These are phyloP conservation scores for Polyploca ridens DNA, from an alignment of 2,888 invertebrate genomes.

Conservation along the genomic window DNA sequence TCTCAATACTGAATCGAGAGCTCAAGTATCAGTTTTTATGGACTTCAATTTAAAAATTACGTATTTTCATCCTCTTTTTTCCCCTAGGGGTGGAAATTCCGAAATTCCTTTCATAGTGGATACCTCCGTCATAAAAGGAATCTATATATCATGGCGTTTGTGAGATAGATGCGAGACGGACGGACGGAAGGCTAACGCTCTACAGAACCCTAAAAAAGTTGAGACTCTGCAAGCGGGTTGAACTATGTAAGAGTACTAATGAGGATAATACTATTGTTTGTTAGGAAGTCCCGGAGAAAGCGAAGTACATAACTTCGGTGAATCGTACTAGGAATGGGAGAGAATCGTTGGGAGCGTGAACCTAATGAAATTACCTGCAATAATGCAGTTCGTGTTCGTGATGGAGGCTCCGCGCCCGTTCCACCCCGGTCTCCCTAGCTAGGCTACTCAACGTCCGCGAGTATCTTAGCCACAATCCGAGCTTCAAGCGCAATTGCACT, in stretches of 20 bases:
- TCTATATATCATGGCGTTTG: too few species aligned
- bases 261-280: conserved; percentile 12
- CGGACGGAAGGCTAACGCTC: too few species aligned
- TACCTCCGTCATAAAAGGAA: too few species aligned
- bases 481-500: conserved; percentile 71
- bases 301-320: conserved; percentile 21
- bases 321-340: conserved; percentile 19
- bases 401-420: conserved; percentile 40
- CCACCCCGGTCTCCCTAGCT: conserved; percentile 25
- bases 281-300: conserved; percentile 20
- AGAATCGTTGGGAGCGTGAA: conserved; percentile 37
- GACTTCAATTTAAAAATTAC: too few species aligned
- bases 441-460: conserved; percentile 44
- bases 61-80: too few species aligned
- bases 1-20: too few species aligned
- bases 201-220: too few species aligned
- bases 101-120: too few species aligned
- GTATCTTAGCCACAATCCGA: conserved; percentile 61
- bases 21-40: too few species aligned
- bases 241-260: neutral
- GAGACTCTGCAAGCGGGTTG: neutral
- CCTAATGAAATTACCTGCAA: conserved; percentile 71
- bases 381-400: conserved; percentile 73
- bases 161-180: too few species aligned
- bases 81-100: too few species aligned